Evolutionary conservation across 2,113 vertebrate species (phyloP).

Genomic region (Prinia subflava): DNA sequence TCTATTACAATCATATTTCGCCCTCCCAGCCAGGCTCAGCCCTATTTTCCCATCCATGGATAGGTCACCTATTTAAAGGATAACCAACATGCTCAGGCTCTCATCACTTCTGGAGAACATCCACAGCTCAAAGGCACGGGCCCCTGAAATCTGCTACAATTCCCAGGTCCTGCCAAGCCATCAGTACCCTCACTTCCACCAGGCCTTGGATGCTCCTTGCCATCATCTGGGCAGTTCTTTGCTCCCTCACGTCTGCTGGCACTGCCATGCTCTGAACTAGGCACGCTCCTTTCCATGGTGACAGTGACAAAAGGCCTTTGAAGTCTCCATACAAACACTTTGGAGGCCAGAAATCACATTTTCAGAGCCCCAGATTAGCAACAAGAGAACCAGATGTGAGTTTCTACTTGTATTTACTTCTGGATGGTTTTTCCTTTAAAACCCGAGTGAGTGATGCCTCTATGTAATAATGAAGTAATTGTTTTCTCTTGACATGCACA

Average conservation of each 20-base stretch:
- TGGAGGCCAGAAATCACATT: neutral
- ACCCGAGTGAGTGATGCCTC: neutral
- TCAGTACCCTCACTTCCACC: neutral
- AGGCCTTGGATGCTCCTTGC: neutral
- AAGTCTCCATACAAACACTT: neutral
- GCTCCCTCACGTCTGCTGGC: neutral
- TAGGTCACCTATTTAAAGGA: neutral
- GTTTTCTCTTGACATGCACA: neutral
- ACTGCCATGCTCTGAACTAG: neutral
- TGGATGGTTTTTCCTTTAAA: neutral
- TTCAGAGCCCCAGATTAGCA: neutral
- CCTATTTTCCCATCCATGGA: neutral
- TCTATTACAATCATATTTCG: neutral
- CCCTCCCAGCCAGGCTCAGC: neutral
- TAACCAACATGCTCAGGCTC: neutral
- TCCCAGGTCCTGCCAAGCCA: neutral
- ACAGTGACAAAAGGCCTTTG: neutral
- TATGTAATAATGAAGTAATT: neutral
- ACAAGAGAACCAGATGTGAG: accelerated
- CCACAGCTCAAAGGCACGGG: neutral
- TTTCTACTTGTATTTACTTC: neutral
- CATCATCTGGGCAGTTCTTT: neutral
- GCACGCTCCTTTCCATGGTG: accelerated
- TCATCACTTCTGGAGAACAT: neutral
- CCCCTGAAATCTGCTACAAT: neutral